Evolutionary conservation across 2,888 invertebrate species (phyloP), one percentile per base, ranked within the genome.

Genomic region (Hoplodrina blanda): DNA sequence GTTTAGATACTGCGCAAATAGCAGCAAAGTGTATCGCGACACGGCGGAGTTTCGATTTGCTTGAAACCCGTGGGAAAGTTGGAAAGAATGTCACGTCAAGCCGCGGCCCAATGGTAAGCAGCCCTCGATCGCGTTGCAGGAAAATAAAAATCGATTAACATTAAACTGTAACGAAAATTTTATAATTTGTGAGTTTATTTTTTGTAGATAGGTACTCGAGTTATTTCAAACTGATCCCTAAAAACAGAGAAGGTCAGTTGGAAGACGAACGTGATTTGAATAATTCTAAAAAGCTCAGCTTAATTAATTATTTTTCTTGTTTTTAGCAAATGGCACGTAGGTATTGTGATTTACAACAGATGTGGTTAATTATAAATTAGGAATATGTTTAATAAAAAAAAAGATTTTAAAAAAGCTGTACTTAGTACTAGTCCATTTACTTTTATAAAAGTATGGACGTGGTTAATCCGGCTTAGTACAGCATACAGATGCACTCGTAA

Each of bases 91-190:
- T 78, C 77, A 77, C 77, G 77, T 85, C 85, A 87, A 89, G 86
- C 88, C 87, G 84, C 87, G 86, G 87, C 88, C 81, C 84, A 80
- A 86, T 84, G 83, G 90, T 92, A 91, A 92, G 87, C 89, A 87
- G 87, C 91, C 86, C 89, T 88, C 88, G 88, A 90, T 91, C 88
- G 89, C 87, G 88, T 88, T 84, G 79, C 79, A 67, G 75, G 82
- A 82, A 80, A 84, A 85, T 85, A 85, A 87, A 87, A 87, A 85
- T 82, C 82, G 82, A 86, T 68, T 37, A 68, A 63, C 55, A 74
- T 84, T 25, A 83, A 85, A 78, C 69, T 64, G 71, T 79, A 71
- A 69, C 76, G 71, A 81, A 76, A 82, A 79, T 78, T 81, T 78
- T 76, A 76, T 81, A 80, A 84, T 83, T 83, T 54, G 62, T 56